Evolutionary conservation across 2,797 vertebrate species (phyloP).

Genomic region (Galagoides demidoff): DNA sequence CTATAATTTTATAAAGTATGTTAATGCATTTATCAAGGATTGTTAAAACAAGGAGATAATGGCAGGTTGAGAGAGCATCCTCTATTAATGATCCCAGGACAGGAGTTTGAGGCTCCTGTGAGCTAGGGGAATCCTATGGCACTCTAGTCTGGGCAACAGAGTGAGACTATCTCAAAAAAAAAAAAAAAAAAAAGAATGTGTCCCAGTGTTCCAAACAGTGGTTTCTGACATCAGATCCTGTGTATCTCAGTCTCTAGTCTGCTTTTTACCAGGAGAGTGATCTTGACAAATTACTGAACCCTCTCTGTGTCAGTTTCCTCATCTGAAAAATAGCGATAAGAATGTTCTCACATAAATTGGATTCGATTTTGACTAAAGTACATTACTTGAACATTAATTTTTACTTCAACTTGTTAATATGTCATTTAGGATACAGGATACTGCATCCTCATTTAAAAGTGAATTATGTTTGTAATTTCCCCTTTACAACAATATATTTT

Average conservation of each 20-base stretch:
- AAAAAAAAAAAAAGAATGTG: neutral
- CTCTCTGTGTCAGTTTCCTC: neutral
- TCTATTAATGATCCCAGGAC: neutral
- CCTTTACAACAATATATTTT: too few species aligned
- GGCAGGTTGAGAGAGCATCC: neutral
- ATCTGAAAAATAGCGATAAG: neutral
- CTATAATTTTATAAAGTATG: neutral
- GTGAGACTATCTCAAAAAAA: too few species aligned
- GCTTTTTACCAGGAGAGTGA: neutral
- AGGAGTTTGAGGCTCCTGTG: too few species aligned
- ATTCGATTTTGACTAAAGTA: too few species aligned
- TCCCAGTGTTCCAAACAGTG: neutral
- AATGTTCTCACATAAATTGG: too few species aligned
- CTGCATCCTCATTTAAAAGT: too few species aligned
- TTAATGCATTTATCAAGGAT: neutral
- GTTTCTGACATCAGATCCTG: neutral
- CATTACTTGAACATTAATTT: too few species aligned
- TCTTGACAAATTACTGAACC: neutral
- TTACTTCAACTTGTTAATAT: too few species aligned
- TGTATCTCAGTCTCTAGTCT: neutral
- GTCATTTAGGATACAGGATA: too few species aligned
- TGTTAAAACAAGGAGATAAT: neutral
- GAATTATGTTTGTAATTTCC: too few species aligned
- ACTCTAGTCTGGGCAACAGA: too few species aligned
- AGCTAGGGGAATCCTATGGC: too few species aligned